Conservation (phyloP, 2,888 invertebrate species). For the Caenorhabditis panamensis region DNA sequence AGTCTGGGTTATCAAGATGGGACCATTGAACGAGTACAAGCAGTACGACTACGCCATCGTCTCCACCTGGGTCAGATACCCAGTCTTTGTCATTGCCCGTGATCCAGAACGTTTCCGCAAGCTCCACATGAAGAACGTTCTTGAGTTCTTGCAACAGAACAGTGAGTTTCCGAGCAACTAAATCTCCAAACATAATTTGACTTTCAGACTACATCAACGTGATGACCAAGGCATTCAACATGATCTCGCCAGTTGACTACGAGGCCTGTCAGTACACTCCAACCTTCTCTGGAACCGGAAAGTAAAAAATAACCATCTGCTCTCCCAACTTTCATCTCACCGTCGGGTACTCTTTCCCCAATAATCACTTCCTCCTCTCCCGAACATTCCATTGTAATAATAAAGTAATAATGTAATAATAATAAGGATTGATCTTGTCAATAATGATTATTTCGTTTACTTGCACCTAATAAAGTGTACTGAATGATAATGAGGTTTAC, state of each 20-base stretch:
- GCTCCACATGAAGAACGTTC: conserved; percentile 80
- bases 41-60: conserved; percentile 81
- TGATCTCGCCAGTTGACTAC: conserved; percentile 82
- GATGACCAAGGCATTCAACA: conserved; percentile 82
- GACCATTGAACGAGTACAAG: conserved; percentile 82
- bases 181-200: neutral
- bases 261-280: conserved; percentile 81
- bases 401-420: conserved; percentile 23
- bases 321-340: conserved; percentile 32
- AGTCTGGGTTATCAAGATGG: conserved; percentile 82
- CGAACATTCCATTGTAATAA: conserved; percentile 46
- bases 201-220: conserved; percentile 81
- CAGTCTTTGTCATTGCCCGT: conserved; percentile 81
- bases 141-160: conserved; percentile 81
- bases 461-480: neutral
- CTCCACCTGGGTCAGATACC: conserved; percentile 80
- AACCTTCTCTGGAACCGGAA: conserved; percentile 81
- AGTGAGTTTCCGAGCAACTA: conserved; percentile 69
- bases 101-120: conserved; percentile 80
- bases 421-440: conserved; percentile 16
- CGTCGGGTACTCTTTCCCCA: too few species aligned
- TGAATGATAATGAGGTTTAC: too few species aligned
- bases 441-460: neutral
- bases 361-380: too few species aligned
- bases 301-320: conserved; percentile 67